These are phyloP conservation scores for Bos indicus DNA, from an alignment of 2,113 vertebrate species.

Conservation along the genomic window DNA sequence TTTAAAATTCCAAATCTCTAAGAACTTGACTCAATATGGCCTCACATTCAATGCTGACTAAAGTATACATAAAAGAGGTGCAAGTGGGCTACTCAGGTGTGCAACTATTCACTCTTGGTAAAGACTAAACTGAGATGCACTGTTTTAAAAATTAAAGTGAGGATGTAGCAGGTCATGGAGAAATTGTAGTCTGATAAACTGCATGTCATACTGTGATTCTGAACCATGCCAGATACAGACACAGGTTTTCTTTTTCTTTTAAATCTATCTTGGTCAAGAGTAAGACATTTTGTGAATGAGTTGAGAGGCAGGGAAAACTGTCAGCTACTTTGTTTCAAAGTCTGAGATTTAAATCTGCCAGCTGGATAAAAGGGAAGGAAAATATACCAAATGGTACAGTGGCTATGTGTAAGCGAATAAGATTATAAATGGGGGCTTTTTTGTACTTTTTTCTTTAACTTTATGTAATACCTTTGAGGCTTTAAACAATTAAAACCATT, in stretches of 20 bases:
- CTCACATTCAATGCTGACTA: not conserved
- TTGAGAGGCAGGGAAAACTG: not conserved
- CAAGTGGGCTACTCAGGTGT: not conserved
- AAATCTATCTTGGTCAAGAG: not conserved
- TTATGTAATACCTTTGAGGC: not conserved
- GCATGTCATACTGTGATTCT: not conserved
- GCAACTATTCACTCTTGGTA: not conserved
- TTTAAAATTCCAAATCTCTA: constrained; percentile 4
- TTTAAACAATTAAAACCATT: not conserved
- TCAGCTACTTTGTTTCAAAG: not conserved
- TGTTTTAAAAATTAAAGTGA: not conserved
- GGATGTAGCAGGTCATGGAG: not conserved
- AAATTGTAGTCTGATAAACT: not conserved
- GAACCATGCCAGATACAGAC: not conserved
- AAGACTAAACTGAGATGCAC: not conserved
- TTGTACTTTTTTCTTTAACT: not conserved
- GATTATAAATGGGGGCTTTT: not conserved
- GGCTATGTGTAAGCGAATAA: not conserved
- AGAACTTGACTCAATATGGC: not conserved
- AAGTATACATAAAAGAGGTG: not conserved
- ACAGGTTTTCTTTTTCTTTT: constrained; percentile 21
- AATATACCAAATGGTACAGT: not conserved
- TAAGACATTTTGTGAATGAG: not conserved
- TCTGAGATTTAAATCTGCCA: not conserved
- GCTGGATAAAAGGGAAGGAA: not conserved